phyloP scores from a whole-genome alignment of 2,888 invertebrate genomes.

The Dendrolimus pini region DNA sequence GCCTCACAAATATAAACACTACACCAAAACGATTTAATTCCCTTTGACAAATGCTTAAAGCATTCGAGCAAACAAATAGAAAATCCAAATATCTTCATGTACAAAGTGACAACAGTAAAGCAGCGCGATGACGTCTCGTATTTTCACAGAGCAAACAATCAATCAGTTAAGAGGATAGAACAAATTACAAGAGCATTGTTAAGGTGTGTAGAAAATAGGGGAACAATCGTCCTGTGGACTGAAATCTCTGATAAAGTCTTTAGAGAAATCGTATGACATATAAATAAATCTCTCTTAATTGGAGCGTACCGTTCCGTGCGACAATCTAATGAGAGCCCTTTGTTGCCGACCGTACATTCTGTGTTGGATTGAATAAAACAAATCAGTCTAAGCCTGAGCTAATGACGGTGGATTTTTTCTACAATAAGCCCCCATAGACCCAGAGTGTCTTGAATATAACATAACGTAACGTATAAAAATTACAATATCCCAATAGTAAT shows the following conservation, averaged over 20 bases:
- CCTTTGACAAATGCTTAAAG: slow-evolving; percentile 45
- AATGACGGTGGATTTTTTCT: slow-evolving; percentile 55
- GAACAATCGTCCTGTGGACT: slow-evolving; percentile 65
- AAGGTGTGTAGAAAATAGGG: slow-evolving; percentile 70
- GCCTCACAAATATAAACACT: not conserved
- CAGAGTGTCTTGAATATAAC: no score
- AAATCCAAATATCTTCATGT: slow-evolving; percentile 46
- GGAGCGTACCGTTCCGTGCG: slow-evolving; percentile 55
- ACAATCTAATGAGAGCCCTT: slow-evolving; percentile 65
- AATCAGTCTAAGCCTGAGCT: slow-evolving; percentile 43
- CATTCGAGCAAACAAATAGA: slow-evolving; percentile 59
- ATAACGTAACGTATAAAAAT: no score
- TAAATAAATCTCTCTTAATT: slow-evolving; percentile 72
- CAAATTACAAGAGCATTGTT: slow-evolving; percentile 66
- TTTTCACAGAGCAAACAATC: slow-evolving; percentile 60
- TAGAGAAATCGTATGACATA: slow-evolving; percentile 52
- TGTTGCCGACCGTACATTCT: slow-evolving; percentile 57
- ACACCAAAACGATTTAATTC: slow-evolving; percentile 43
- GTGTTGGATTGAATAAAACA: slow-evolving; percentile 43
- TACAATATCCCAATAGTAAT: no score
- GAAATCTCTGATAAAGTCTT: slow-evolving; percentile 68
- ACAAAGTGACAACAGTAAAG: slow-evolving; percentile 44
- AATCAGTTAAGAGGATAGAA: slow-evolving; percentile 57
- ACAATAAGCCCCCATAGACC: slow-evolving; percentile 37
- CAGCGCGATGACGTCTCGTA: slow-evolving; percentile 45